Conservation (phyloP, 1,140 invertebrate genomes). For the Meloidogyne floridensis region DNA sequence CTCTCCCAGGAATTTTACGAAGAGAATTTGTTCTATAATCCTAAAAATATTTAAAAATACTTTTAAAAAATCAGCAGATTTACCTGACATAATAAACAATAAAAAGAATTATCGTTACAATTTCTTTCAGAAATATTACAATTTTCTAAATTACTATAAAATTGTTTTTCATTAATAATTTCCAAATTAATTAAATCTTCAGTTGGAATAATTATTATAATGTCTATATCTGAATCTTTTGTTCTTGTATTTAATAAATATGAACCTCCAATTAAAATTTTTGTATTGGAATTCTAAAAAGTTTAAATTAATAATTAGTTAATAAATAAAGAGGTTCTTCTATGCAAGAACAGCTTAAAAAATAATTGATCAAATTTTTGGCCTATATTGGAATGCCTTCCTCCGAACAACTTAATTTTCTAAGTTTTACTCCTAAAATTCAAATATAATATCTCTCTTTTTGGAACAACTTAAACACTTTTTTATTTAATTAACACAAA, state of each 20-base stretch:
- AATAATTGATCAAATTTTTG: too few relatives aligned
- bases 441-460: too few relatives aligned
- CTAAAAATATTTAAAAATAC: not conserved
- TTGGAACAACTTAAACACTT: too few relatives aligned
- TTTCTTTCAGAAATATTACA: not conserved
- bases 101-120: too few relatives aligned
- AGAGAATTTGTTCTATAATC: not conserved
- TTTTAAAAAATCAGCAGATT: too few relatives aligned
- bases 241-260: constrained; percentile 10
- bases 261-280: constrained; percentile 4
- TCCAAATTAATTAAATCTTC: not conserved
- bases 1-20: not conserved
- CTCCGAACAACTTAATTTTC: too few relatives aligned
- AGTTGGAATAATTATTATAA: not conserved
- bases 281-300: not conserved
- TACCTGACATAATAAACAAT: not conserved
- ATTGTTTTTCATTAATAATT: not conserved
- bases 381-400: too few relatives aligned
- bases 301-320: not conserved
- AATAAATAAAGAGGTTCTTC: too few relatives aligned
- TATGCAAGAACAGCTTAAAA: too few relatives aligned
- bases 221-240: constrained; percentile 6
- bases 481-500: not conserved
- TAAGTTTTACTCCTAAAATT: too few relatives aligned
- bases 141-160: not conserved